Evolutionary conservation across 1,140 invertebrate species (phyloP).

Genomic region (Zaprionus kolodkinae): DNA sequence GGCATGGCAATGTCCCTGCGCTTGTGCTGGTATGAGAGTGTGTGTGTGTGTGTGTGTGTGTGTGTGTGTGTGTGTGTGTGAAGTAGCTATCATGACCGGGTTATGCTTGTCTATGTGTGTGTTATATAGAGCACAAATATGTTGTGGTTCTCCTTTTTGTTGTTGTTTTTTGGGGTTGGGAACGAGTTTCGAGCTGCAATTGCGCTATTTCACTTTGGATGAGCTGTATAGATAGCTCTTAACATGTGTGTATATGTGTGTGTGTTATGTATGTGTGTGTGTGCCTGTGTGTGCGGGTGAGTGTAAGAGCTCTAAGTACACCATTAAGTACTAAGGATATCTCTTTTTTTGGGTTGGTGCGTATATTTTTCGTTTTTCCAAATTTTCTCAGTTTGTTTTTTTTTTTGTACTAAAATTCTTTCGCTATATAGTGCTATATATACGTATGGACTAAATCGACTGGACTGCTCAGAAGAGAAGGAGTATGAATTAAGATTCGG

Average conservation of each 20-base stretch:
- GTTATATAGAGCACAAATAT: constrained; percentile 42
- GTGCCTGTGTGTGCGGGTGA: constrained; percentile 5
- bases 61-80: constrained; percentile 35
- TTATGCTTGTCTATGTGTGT: constrained; percentile 43
- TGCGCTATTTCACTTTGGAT: constrained; percentile 32
- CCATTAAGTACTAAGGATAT: constrained; percentile 18
- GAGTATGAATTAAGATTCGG: constrained; percentile 84
- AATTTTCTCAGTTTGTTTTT: not conserved
- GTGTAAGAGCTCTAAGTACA: constrained; percentile 40
- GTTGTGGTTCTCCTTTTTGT: constrained; percentile 8
- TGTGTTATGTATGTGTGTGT: constrained; percentile 6
- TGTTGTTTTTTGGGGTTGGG: constrained; percentile 20
- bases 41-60: constrained; percentile 18
- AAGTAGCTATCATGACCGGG: constrained; percentile 50
- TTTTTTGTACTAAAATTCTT: constrained; percentile 19
- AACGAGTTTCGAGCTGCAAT: constrained; percentile 37
- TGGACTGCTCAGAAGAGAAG: constrained; percentile 83
- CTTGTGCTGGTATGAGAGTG: constrained; percentile 15
- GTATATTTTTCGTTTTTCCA: not conserved
- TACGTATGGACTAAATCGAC: constrained; percentile 15
- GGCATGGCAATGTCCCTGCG: constrained; percentile 32
- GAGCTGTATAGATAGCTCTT: not conserved
- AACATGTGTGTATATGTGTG: constrained; percentile 1
- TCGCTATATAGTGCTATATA: constrained; percentile 22
- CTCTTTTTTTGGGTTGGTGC: constrained; percentile 17